Conservation (phyloP, 2,797 vertebrate genomes). For the Paramormyrops hopkinsi region DNA sequence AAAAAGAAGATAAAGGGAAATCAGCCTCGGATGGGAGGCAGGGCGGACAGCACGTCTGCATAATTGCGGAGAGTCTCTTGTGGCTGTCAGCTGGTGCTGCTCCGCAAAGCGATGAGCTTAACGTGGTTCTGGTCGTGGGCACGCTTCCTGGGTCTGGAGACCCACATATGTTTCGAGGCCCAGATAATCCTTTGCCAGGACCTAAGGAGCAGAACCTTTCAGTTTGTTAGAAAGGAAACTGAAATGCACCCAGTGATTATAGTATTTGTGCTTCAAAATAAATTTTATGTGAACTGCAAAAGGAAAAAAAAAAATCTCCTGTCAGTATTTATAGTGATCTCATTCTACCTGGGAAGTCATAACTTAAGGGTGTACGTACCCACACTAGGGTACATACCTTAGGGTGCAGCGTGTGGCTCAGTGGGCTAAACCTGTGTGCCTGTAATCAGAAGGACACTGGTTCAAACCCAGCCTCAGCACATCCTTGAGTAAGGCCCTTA, state of each 20-base stretch:
- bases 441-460: too few relatives aligned
- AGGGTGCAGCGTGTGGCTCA: too few relatives aligned
- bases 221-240: too few relatives aligned
- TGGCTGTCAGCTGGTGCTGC: background rate
- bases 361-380: constrained; percentile 47
- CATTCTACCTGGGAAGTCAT: constrained; percentile 48
- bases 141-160: background rate
- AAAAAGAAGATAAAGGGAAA: background rate
- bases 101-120: background rate
- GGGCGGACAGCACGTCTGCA: background rate
- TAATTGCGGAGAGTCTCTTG: background rate
- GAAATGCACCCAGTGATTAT: constrained; percentile 25
- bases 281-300: constrained; percentile 62
- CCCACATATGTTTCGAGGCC: background rate
- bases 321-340: constrained; percentile 70
- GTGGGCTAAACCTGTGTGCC: too few relatives aligned
- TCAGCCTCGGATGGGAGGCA: background rate
- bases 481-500: too few relatives aligned
- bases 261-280: constrained; percentile 52
- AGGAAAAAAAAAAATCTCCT: constrained; percentile 65
- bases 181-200: background rate
- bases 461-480: too few relatives aligned
- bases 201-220: too few relatives aligned
- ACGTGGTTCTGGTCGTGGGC: background rate
- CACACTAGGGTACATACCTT: background rate